These are phyloP conservation scores for Bacillus rossius DNA, from an alignment of 1,140 invertebrate species.

Conservation along the genomic window DNA sequence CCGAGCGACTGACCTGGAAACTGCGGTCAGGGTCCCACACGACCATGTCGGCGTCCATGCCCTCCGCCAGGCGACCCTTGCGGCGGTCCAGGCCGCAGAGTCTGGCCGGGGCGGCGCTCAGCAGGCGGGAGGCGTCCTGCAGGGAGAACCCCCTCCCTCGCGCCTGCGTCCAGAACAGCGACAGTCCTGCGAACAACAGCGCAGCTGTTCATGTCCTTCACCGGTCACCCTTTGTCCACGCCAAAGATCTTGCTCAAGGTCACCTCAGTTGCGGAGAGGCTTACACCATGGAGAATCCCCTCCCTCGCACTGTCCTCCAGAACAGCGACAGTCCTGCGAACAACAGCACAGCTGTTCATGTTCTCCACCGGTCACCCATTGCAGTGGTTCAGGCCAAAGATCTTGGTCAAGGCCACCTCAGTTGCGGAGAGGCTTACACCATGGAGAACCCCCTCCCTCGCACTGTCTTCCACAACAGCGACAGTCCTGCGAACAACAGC, in stretches of 20 bases:
- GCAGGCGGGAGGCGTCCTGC: slow-evolving; percentile 49
- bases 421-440: slow-evolving; percentile 48
- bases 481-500: slow-evolving; percentile 46
- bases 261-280: too few relatives aligned
- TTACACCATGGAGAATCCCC: too few relatives aligned
- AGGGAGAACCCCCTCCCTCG: slow-evolving; percentile 45
- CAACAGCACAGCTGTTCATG: too few relatives aligned
- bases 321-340: too few relatives aligned
- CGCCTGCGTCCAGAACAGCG: slow-evolving; percentile 59
- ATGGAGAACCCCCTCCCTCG: slow-evolving; percentile 44
- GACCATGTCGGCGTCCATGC: slow-evolving; percentile 66
- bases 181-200: slow-evolving; percentile 46
- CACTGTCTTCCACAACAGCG: slow-evolving; percentile 59
- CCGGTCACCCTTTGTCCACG: too few relatives aligned
- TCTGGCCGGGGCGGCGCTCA: slow-evolving; percentile 53
- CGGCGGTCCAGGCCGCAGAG: slow-evolving; percentile 51
- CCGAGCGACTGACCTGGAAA: slow-evolving; percentile 36
- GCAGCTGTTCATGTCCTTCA: too few relatives aligned
- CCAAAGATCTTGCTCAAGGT: too few relatives aligned
- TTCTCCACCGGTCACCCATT: slow-evolving; percentile 56
- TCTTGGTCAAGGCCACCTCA: slow-evolving; percentile 53
- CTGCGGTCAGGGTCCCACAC: slow-evolving; percentile 59
- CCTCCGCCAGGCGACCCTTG: slow-evolving; percentile 54
- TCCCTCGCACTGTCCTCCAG: too few relatives aligned
- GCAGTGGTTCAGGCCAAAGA: slow-evolving; percentile 50